Evolutionary conservation across 2,797 vertebrate genomes (phyloP), one percentile per base, ranked within the genome.

Genomic region (Falco biarmicus): DNA sequence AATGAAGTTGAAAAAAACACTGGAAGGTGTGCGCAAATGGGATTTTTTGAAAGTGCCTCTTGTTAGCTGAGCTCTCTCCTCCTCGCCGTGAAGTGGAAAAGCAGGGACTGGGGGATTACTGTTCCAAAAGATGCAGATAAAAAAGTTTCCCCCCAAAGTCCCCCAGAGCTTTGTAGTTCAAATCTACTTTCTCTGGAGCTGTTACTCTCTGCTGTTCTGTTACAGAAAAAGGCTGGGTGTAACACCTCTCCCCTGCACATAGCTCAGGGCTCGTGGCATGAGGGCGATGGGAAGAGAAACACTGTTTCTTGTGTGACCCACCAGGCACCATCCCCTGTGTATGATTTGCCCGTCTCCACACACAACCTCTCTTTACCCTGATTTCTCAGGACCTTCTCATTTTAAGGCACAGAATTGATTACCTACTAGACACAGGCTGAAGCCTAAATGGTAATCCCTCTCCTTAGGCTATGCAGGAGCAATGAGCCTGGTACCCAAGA

Each of bases 191-290:
- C 22, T 10, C 20, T 34, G 68, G 11, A 79, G n/a, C 45, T 63
- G 41, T 59, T 73, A 20, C 29, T 43, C 29, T 69, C 26, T 71
- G 34, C 53, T n/a, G 22, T 59, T 77, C 29, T 0, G 0, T 47
- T 66, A 63, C 4, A 68, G 29, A 65, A 64, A 19, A 60, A 50
- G 31, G 8, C 45, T 79, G 21, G 15, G 28, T 21, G 16, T 17
- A 64, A 78, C 4, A 2, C 5, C 15, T 37, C 28, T 28, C 14
- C 9, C 29, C 65, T 34, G 15, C 4, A 4, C 6, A 21, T 5
- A 59, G 26, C 43, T 78, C 31, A 26, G 22, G 14, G 19, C 32
- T 71, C 0, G 0, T 13, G 4, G 32, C 53, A 45, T 15, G 13
- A 77, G 45, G 5, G n/a, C 3, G 3, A 47, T 11, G 21, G 26